phyloP scores from a whole-genome alignment of 2,113 vertebrate species.

The Falco punctatus region DNA sequence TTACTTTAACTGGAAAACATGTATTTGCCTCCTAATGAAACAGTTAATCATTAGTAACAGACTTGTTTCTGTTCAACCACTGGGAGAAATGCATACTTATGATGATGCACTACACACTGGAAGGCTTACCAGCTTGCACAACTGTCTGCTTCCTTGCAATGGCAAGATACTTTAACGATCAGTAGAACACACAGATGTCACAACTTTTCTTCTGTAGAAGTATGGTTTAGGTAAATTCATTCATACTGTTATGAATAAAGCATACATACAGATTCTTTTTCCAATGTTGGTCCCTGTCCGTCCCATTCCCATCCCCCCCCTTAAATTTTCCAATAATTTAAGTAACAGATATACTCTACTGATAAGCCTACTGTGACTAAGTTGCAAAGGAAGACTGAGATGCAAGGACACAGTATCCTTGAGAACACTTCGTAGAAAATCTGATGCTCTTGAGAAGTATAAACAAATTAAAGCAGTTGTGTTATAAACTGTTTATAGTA shows the following conservation, averaged over 20 bases:
- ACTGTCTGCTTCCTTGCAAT: neutral
- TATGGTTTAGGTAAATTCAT: neutral
- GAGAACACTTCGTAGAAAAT: conserved; percentile 48
- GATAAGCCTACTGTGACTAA: conserved; percentile 36
- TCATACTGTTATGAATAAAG: conserved; percentile 8
- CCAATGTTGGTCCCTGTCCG: neutral
- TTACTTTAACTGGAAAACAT: neutral
- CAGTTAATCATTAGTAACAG: neutral
- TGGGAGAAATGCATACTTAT: neutral
- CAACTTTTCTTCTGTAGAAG: neutral
- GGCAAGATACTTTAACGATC: neutral
- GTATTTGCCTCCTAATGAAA: neutral
- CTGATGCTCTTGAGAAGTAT: neutral
- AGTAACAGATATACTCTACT: conserved; percentile 42
- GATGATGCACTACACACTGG: neutral
- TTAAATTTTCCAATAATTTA: conserved; percentile 60
- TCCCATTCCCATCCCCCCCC: too few relatives aligned
- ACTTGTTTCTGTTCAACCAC: neutral
- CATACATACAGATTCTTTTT: conserved; percentile 1
- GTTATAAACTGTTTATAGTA: conserved; percentile 15
- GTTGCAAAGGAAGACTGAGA: conserved; percentile 11
- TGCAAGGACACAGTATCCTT: conserved; percentile 26
- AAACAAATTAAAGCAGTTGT: neutral
- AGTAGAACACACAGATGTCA: neutral
- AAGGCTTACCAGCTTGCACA: neutral